These are phyloP conservation scores for Microtus montanus DNA, from an alignment of 2,113 vertebrate genomes.

Conservation along the genomic window DNA sequence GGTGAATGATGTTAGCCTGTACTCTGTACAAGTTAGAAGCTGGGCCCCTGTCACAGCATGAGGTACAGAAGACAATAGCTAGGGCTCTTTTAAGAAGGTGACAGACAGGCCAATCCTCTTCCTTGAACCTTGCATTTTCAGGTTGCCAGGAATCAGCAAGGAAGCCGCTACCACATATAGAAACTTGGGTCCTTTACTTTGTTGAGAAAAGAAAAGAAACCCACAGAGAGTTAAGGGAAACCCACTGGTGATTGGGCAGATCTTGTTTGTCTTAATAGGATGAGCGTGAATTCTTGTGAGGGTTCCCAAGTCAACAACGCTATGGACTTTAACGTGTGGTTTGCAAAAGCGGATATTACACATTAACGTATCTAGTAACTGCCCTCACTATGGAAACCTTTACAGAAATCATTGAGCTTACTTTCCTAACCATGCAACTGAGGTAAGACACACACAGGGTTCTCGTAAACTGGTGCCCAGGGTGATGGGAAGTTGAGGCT, in stretches of 20 bases:
- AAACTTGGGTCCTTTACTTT: slow-evolving; percentile 36
- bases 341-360: slow-evolving; percentile 74
- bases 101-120: not conserved
- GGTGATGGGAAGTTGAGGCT: slow-evolving; percentile 78
- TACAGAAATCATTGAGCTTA: slow-evolving; percentile 5
- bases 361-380: slow-evolving; percentile 61
- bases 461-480: slow-evolving; percentile 75
- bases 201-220: slow-evolving; percentile 62
- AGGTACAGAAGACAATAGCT: not conserved
- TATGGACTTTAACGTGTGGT: slow-evolving; percentile 67
- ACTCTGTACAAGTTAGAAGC: not conserved
- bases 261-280: slow-evolving; percentile 52
- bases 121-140: not conserved
- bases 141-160: slow-evolving; percentile 50
- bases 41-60: not conserved
- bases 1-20: not conserved
- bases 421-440: not conserved
- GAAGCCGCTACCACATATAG: not conserved
- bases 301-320: slow-evolving; percentile 38
- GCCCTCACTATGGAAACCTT: slow-evolving; percentile 68
- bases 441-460: slow-evolving; percentile 43
- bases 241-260: not conserved
- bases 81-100: not conserved
- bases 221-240: slow-evolving; percentile 54
- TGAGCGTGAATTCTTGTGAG: slow-evolving; percentile 4